Evolutionary conservation across 1,140 invertebrate species (phyloP).

Genomic region (Halyomorpha halys): DNA sequence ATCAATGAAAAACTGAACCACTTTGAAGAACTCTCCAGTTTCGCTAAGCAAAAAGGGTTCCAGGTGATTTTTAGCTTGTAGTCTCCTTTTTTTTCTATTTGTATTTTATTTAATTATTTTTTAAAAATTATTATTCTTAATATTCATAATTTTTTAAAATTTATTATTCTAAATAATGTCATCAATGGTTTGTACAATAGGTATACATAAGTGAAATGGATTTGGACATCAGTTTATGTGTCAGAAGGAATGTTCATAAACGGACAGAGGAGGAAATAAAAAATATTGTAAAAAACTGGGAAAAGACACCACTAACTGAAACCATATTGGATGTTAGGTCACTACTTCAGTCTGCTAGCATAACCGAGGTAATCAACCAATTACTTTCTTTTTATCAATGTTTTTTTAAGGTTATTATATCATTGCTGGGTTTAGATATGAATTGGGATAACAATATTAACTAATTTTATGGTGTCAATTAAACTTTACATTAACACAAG

Average conservation of each 20-base stretch:
- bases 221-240: conserved; percentile 62
- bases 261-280: conserved; percentile 68
- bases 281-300: conserved; percentile 63
- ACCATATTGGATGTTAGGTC: conserved; percentile 63
- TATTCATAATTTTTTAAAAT: conserved; percentile 29
- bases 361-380: conserved; percentile 45
- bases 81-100: conserved; percentile 8
- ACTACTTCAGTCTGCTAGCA: conserved; percentile 67
- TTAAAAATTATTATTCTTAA: conserved; percentile 32
- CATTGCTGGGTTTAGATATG: not conserved
- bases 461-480: not conserved
- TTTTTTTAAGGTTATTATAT: not conserved
- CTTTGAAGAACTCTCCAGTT: conserved; percentile 81
- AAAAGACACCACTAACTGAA: conserved; percentile 58
- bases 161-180: conserved; percentile 24
- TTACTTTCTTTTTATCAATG: not conserved
- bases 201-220: conserved; percentile 83
- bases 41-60: conserved; percentile 78
- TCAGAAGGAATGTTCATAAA: conserved; percentile 74
- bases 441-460: no score
- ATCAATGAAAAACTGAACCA: conserved; percentile 68
- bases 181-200: conserved; percentile 38
- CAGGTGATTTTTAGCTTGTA: conserved; percentile 47
- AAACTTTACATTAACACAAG: no score
- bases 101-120: not conserved